Evolutionary conservation across 2,888 invertebrate genomes (phyloP).

Genomic region (Amphipoea oculea): DNA sequence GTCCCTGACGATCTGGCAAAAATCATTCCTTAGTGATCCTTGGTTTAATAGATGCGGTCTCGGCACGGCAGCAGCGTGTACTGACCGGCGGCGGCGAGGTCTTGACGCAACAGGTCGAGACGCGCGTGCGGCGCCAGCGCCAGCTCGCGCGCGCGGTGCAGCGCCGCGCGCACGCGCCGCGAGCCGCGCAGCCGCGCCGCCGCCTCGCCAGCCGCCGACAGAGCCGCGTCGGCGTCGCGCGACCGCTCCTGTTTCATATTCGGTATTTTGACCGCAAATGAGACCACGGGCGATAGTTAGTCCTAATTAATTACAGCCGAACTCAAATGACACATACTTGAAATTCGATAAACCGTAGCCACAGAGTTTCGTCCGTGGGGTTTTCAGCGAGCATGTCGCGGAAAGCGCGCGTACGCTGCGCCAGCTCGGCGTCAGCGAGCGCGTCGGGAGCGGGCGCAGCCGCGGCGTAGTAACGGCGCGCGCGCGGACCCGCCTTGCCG

Average conservation of each 20-base stretch:
- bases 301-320: background rate
- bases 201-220: constrained; percentile 64
- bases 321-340: constrained; percentile 67
- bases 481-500: constrained; percentile 30
- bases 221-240: constrained; percentile 61
- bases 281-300: background rate
- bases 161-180: constrained; percentile 56
- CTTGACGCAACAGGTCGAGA: constrained; percentile 58
- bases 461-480: constrained; percentile 54
- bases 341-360: constrained; percentile 80
- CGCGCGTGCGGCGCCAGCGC: constrained; percentile 53
- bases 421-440: constrained; percentile 56
- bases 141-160: constrained; percentile 66
- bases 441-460: constrained; percentile 43
- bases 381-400: constrained; percentile 73
- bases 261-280: background rate
- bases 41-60: background rate
- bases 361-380: constrained; percentile 75
- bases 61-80: background rate
- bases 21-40: background rate
- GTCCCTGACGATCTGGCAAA: background rate
- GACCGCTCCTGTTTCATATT: constrained; percentile 69
- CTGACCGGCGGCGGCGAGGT: constrained; percentile 30
- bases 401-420: constrained; percentile 72
- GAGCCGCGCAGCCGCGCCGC: constrained; percentile 53